phyloP scores from a whole-genome alignment of 1,140 invertebrate genomes.

The Muscidifurax raptorellus region DNA sequence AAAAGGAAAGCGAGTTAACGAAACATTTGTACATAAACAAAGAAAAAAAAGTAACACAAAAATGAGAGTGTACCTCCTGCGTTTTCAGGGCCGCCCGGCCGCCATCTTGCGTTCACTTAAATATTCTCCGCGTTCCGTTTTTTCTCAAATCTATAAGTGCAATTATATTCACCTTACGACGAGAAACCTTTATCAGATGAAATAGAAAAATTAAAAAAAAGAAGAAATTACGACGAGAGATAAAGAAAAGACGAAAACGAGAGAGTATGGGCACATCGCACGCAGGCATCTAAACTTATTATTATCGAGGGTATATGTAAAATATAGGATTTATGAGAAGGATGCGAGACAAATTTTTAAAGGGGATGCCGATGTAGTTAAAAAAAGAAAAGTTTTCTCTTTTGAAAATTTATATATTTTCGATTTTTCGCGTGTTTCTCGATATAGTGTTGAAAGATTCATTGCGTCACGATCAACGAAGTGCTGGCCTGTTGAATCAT shows the following conservation, averaged over 20 bases:
- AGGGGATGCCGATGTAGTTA: background rate
- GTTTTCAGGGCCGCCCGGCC: conserved; percentile 68
- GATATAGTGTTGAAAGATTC: conserved; percentile 72
- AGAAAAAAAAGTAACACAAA: background rate
- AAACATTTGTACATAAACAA: conserved; percentile 43
- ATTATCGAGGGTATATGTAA: conserved; percentile 3
- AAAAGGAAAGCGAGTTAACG: conserved; percentile 30
- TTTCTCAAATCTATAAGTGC: conserved; percentile 74
- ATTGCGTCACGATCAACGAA: conserved; percentile 73
- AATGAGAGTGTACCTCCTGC: conserved; percentile 64
- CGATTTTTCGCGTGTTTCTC: conserved; percentile 71
- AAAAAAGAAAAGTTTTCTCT: background rate
- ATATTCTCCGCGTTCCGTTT: conserved; percentile 70
- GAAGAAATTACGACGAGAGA: background rate
- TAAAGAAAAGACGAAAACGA: background rate
- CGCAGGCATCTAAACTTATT: conserved; percentile 28
- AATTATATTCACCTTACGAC: conserved; percentile 71
- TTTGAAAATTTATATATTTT: conserved; percentile 64
- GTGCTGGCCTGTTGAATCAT: conserved; percentile 70
- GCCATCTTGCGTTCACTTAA: conserved; percentile 72
- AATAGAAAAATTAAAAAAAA: conserved; percentile 34
- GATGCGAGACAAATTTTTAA: background rate
- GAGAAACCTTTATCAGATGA: conserved; percentile 19
- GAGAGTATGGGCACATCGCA: conserved; percentile 19
- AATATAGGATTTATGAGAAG: background rate